Conservation (phyloP, 2,888 invertebrate genomes). For the Tipula lateralis region DNA sequence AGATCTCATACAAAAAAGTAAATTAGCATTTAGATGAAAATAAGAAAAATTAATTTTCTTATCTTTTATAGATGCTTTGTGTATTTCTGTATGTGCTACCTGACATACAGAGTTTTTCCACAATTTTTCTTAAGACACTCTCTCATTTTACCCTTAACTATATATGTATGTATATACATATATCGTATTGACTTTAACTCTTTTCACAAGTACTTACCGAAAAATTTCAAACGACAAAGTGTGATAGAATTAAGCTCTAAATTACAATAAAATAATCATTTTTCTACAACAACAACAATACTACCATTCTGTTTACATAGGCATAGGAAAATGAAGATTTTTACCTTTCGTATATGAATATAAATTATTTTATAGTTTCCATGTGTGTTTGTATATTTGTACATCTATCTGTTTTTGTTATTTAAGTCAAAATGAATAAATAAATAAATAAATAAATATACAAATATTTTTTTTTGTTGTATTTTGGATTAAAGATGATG, state of each 20-base stretch:
- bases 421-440: neutral
- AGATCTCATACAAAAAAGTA: neutral
- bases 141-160: neutral
- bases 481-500: conserved; percentile 11
- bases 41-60: conserved; percentile 7
- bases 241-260: neutral
- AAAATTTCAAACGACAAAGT: neutral
- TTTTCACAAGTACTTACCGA: neutral
- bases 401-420: neutral
- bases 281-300: neutral
- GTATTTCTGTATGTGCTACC: neutral
- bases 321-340: neutral
- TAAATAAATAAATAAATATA: neutral
- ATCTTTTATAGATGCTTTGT: neutral
- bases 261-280: neutral
- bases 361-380: neutral
- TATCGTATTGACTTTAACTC: neutral
- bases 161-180: neutral
- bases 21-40: conserved; percentile 19
- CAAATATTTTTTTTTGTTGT: neutral
- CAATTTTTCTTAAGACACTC: neutral
- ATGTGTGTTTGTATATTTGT: neutral
- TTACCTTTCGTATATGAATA: neutral
- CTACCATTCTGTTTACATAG: neutral
- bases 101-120: neutral